phyloP scores from a whole-genome alignment of 2,113 vertebrate species.

The Heterochromis multidens region DNA sequence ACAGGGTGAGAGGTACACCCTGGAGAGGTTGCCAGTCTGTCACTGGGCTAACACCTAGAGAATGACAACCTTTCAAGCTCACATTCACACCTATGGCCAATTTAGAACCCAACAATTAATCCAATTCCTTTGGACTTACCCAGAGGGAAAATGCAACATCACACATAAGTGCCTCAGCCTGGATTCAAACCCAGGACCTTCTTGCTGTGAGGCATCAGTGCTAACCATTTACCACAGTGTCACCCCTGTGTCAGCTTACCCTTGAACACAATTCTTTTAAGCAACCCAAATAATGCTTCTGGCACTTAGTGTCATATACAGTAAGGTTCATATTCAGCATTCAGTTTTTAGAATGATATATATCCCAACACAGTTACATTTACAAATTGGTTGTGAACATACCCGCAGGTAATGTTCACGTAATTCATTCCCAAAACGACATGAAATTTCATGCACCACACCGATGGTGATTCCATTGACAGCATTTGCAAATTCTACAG shows the following conservation, averaged over 20 bases:
- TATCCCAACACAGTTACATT: background rate
- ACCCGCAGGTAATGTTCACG: background rate
- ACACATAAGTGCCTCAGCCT: background rate
- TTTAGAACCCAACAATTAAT: background rate
- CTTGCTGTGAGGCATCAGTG: background rate
- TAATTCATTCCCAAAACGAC: accelerated
- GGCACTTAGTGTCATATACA: background rate
- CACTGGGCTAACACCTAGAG: background rate
- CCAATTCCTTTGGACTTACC: background rate
- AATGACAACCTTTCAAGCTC: background rate
- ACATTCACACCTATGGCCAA: background rate
- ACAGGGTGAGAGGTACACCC: background rate
- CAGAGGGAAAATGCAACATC: background rate
- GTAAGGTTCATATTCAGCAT: background rate
- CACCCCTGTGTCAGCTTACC: background rate
- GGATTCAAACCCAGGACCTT: background rate
- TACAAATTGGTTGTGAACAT: background rate
- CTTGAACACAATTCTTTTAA: background rate
- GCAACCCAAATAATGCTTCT: background rate
- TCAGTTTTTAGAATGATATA: background rate
- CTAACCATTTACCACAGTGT: no score
- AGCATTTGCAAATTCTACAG: background rate
- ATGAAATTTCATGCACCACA: background rate
- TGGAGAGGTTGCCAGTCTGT: background rate
- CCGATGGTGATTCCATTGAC: background rate